A percentile compares a stretch with the other conserved stretches of the same genome.
Evolutionary conservation across 2,888 invertebrate genomes (phyloP).

Genomic region (Nymphalis c-album): DNA sequence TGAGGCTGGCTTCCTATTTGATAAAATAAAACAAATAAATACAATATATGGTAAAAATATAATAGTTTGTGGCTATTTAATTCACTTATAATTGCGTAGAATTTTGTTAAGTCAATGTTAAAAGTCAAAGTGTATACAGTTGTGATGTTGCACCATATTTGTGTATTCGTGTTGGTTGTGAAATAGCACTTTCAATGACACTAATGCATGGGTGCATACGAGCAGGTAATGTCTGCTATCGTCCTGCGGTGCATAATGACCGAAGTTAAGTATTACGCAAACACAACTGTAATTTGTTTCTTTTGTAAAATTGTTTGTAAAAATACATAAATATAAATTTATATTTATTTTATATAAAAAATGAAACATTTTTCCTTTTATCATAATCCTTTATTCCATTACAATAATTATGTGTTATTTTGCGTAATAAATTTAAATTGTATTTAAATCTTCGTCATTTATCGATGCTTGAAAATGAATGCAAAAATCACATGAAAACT

Average conservation of each 20-base stretch:
- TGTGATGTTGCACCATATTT: slow-evolving; percentile 22
- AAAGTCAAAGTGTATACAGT: slow-evolving; percentile 16
- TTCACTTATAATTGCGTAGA: too few species aligned
- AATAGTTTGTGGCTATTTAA: too few species aligned
- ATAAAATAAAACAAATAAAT: too few species aligned
- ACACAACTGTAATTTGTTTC: slow-evolving; percentile 1
- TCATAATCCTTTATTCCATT: too few species aligned
- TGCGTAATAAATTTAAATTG: too few species aligned
- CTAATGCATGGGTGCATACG: slow-evolving; percentile 53
- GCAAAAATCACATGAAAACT: background rate
- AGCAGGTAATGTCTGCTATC: slow-evolving; percentile 43
- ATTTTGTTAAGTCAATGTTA: background rate
- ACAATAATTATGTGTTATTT: too few species aligned
- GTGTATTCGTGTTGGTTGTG: slow-evolving; percentile 13
- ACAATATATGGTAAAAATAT: background rate
- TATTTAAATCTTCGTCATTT: background rate
- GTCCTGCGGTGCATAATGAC: slow-evolving; percentile 6
- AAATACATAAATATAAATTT: background rate
- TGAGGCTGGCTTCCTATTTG: too few species aligned
- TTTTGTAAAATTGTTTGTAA: background rate
- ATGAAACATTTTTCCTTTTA: too few species aligned
- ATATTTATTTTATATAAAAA: background rate
- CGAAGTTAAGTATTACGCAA: slow-evolving; percentile 8
- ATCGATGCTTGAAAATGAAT: background rate
- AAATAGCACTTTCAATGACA: slow-evolving; percentile 34